phyloP scores from a whole-genome alignment of 2,888 invertebrate species.

The Chloroclysta siterata region DNA sequence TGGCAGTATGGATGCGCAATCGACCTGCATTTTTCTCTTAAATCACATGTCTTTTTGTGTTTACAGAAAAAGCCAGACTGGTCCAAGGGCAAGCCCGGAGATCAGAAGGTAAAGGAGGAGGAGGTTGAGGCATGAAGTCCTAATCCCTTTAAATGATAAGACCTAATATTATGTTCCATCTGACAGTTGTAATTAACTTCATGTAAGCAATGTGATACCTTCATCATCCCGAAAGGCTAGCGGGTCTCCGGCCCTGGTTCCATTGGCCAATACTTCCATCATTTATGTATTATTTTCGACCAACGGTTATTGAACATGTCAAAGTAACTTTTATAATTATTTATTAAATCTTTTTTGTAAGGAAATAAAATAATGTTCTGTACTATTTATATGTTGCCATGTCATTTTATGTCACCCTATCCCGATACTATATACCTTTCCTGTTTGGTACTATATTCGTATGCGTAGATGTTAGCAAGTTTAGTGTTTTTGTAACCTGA shows the following conservation, averaged over 20 bases:
- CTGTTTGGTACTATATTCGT: constrained; percentile 27
- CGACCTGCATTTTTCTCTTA: constrained; percentile 22
- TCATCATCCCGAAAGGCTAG: constrained; percentile 49
- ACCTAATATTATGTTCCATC: constrained; percentile 63
- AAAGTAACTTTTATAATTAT: constrained; percentile 76
- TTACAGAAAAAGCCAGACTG: constrained; percentile 97
- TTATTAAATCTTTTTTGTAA: constrained; percentile 74
- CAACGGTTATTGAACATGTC: constrained; percentile 63
- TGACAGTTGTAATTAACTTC: constrained; percentile 64
- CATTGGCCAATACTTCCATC: constrained; percentile 54
- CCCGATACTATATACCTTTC: constrained; percentile 19
- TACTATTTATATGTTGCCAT: constrained; percentile 66
- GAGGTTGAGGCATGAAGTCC: constrained; percentile 92
- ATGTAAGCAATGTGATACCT: constrained; percentile 64
- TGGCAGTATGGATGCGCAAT: constrained; percentile 45
- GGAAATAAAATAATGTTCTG: constrained; percentile 83
- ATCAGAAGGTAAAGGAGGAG: constrained; percentile 94
- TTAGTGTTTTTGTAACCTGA: constrained; percentile 17
- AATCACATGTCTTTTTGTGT: constrained; percentile 49
- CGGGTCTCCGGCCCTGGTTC: constrained; percentile 38
- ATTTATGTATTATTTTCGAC: constrained; percentile 64
- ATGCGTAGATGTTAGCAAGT: constrained; percentile 22
- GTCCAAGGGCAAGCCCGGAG: constrained; percentile 95
- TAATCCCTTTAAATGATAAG: constrained; percentile 69
- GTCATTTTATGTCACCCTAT: constrained; percentile 55